Conservation (phyloP, 2,113 vertebrate genomes). For the Phrynosoma blainvillii region DNA sequence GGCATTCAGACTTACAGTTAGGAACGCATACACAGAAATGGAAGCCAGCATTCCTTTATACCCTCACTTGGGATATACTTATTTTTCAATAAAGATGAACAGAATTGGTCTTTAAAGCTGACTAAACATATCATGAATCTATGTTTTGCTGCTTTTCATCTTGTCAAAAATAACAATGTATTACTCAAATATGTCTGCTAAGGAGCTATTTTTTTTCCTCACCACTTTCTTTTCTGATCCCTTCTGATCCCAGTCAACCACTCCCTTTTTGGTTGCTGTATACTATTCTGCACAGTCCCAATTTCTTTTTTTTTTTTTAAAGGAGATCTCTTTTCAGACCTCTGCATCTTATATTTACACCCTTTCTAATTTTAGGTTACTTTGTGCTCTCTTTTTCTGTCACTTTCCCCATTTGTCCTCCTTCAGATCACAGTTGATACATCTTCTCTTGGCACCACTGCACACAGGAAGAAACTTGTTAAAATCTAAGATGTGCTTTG, state of each 20-base stretch:
- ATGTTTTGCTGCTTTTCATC: neutral
- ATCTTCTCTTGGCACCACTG: neutral
- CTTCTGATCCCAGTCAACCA: neutral
- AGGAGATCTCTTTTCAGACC: neutral
- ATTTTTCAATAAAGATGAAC: neutral
- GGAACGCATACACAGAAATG: neutral
- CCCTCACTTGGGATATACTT: too few species aligned
- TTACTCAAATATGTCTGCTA: neutral
- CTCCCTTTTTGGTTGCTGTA: neutral
- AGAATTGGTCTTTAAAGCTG: neutral
- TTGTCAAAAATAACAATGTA: neutral
- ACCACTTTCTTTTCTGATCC: neutral
- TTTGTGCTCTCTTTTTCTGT: neutral
- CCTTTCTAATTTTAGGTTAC: neutral
- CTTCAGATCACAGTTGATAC: neutral
- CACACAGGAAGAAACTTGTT: neutral
- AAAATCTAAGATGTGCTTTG: neutral
- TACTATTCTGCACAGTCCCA: neutral
- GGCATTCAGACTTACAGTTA: neutral
- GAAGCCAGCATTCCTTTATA: neutral
- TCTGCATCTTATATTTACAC: neutral
- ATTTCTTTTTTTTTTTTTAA: neutral
- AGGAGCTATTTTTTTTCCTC: neutral
- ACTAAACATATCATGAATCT: neutral
- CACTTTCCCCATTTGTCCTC: constrained; percentile 5